Conservation (phyloP, 2,888 invertebrate genomes). For the Amblyjoppa proteus region DNA sequence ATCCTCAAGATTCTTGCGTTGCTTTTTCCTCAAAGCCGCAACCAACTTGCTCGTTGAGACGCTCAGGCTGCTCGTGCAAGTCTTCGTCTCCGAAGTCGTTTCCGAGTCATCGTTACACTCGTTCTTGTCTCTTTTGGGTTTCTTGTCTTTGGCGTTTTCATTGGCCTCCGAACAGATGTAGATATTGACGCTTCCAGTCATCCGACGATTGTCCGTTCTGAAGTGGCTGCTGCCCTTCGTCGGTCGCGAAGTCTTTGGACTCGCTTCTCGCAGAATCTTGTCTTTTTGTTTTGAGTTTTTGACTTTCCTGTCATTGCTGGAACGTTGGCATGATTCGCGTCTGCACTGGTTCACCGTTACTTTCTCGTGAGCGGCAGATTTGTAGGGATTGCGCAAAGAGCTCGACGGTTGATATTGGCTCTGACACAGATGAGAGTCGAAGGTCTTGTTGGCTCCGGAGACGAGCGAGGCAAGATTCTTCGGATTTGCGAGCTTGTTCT, state of each 20-base stretch:
- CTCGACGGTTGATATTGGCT: slow-evolving; percentile 21
- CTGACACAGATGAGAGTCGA: slow-evolving; percentile 57
- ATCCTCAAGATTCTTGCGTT: slow-evolving; percentile 55
- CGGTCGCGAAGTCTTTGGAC: slow-evolving; percentile 19
- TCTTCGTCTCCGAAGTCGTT: slow-evolving; percentile 68
- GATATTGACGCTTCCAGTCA: slow-evolving; percentile 80
- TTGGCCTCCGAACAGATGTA: slow-evolving; percentile 79
- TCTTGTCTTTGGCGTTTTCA: slow-evolving; percentile 66
- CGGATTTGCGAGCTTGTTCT: slow-evolving; percentile 24
- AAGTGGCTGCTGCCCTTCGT: slow-evolving; percentile 45
- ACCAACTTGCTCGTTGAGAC: slow-evolving; percentile 72
- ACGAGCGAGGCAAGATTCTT: slow-evolving; percentile 39
- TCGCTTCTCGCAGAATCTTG: not conserved
- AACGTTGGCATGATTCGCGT: slow-evolving; percentile 26
- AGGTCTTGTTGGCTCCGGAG: slow-evolving; percentile 43
- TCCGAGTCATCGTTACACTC: slow-evolving; percentile 59
- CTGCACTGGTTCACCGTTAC: slow-evolving; percentile 3
- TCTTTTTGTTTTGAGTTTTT: slow-evolving; percentile 44
- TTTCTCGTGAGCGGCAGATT: slow-evolving; percentile 12
- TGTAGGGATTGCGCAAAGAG: not conserved
- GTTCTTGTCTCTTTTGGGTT: slow-evolving; percentile 48
- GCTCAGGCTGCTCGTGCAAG: slow-evolving; percentile 64
- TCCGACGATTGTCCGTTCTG: slow-evolving; percentile 75
- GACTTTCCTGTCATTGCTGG: slow-evolving; percentile 5
- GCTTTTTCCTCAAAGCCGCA: slow-evolving; percentile 62